Percentiles rank a stretch among this genome's conserved stretches.
Evolutionary conservation across 1,140 invertebrate genomes (phyloP).

Genomic region (Drosophila funebris): DNA sequence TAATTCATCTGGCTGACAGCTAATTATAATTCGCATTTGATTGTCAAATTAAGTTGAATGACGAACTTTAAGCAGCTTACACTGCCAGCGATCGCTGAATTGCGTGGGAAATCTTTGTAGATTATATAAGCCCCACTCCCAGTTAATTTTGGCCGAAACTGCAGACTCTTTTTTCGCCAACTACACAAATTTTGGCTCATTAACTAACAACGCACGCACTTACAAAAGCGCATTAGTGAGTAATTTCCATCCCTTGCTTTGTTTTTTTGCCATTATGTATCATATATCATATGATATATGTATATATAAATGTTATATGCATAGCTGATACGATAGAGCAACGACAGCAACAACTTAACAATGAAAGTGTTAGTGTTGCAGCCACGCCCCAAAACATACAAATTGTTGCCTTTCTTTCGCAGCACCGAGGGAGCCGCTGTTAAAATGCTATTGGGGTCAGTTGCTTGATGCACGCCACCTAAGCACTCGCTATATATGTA

Average conservation of each 20-base stretch:
- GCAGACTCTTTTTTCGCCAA: constrained; percentile 21
- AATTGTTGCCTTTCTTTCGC: constrained; percentile 55
- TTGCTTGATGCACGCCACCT: constrained; percentile 68
- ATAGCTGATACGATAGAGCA: constrained; percentile 56
- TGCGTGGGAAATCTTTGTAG: constrained; percentile 63
- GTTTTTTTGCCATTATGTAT: constrained; percentile 23
- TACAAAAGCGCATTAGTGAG: constrained; percentile 70
- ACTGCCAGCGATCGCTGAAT: constrained; percentile 32
- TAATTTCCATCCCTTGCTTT: constrained; percentile 51
- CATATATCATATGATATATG: constrained; percentile 8
- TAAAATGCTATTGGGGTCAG: constrained; percentile 70
- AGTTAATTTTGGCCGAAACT: constrained; percentile 25
- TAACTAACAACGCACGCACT: constrained; percentile 67
- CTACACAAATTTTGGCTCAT: constrained; percentile 47
- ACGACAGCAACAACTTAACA: constrained; percentile 55
- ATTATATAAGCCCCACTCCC: constrained; percentile 50
- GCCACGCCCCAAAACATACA: constrained; percentile 57
- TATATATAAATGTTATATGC: constrained; percentile 22
- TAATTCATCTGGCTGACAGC: constrained; percentile 54
- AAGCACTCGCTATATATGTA: constrained; percentile 49
- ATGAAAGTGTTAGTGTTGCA: constrained; percentile 67
- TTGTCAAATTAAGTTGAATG: constrained; percentile 70
- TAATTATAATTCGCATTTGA: constrained; percentile 70
- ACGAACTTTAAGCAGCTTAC: constrained; percentile 59
- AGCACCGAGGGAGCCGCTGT: constrained; percentile 39